A percentile compares a stretch with the other conserved stretches of the same genome.
phyloP scores from a whole-genome alignment of 2,888 invertebrate genomes.

The Petrophora chlorosata region DNA sequence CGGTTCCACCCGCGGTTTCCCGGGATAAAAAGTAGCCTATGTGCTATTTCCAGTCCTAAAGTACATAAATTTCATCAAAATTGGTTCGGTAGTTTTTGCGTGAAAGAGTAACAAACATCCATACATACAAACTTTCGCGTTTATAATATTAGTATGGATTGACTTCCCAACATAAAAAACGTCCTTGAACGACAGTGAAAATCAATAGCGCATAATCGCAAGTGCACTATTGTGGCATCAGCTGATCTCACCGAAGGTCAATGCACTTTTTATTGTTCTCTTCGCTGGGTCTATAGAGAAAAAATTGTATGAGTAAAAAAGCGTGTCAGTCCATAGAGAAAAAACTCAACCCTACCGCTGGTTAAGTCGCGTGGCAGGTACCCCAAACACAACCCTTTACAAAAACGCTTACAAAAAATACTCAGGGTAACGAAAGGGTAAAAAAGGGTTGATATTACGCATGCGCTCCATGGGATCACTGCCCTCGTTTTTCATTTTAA shows the following conservation, averaged over 20 bases:
- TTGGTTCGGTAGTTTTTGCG: too few relatives aligned
- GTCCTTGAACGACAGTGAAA: conserved; percentile 73
- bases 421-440: conserved; percentile 79
- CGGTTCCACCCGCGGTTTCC: too few relatives aligned
- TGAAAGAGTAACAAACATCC: too few relatives aligned
- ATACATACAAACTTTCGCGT: too few relatives aligned
- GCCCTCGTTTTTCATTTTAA: conserved; percentile 76
- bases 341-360: conserved; percentile 77
- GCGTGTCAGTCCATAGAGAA: conserved; percentile 66
- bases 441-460: conserved; percentile 82
- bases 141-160: too few relatives aligned
- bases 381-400: conserved; percentile 79
- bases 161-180: conserved; percentile 32
- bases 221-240: conserved; percentile 79
- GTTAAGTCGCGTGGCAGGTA: conserved; percentile 81
- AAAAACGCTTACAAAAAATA: conserved; percentile 80
- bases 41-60: too few relatives aligned
- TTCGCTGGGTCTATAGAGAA: conserved; percentile 56
- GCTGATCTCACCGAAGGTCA: conserved; percentile 80
- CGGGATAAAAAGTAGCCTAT: too few relatives aligned
- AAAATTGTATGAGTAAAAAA: conserved; percentile 66
- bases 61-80: too few relatives aligned
- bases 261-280: conserved; percentile 76
- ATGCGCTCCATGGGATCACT: conserved; percentile 76
- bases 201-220: conserved; percentile 73